Evolutionary conservation across 2,797 vertebrate genomes (phyloP).

Genomic region (Dicrostonyx torquatus): DNA sequence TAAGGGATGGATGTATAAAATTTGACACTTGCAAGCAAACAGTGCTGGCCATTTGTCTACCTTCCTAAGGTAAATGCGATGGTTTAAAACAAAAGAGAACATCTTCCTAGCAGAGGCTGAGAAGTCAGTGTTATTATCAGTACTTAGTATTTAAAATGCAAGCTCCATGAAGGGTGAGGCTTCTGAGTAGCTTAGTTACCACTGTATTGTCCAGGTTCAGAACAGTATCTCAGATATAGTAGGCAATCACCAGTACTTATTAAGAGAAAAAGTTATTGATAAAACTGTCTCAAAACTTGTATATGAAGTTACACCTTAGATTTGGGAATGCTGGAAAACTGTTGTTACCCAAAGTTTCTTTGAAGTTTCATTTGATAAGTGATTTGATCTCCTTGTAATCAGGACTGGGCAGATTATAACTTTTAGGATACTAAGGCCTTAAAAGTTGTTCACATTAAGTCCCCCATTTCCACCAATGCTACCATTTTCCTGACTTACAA

Average conservation of each 20-base stretch:
- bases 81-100: conserved; percentile 28
- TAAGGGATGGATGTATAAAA: conserved; percentile 41
- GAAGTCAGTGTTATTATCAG: conserved; percentile 40
- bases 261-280: background rate
- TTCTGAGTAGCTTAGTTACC: conserved; percentile 56
- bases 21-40: background rate
- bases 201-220: background rate
- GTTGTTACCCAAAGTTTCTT: conserved; percentile 7
- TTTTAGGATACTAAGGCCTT: background rate
- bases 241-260: conserved; percentile 23
- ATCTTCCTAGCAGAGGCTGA: background rate
- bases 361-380: conserved; percentile 52
- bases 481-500: background rate
- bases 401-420: conserved; percentile 1
- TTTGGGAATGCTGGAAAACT: conserved; percentile 41
- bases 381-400: conserved; percentile 47
- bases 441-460: background rate
- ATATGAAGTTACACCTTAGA: conserved; percentile 20
- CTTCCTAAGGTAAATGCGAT: background rate
- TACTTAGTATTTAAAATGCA: conserved; percentile 31
- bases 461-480: background rate
- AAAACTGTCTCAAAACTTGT: conserved; percentile 54
- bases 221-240: background rate
- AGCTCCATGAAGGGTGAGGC: background rate
- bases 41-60: conserved; percentile 13